Conservation (phyloP, 1,140 invertebrate genomes). For the Drosophila kurseongensis region DNA sequence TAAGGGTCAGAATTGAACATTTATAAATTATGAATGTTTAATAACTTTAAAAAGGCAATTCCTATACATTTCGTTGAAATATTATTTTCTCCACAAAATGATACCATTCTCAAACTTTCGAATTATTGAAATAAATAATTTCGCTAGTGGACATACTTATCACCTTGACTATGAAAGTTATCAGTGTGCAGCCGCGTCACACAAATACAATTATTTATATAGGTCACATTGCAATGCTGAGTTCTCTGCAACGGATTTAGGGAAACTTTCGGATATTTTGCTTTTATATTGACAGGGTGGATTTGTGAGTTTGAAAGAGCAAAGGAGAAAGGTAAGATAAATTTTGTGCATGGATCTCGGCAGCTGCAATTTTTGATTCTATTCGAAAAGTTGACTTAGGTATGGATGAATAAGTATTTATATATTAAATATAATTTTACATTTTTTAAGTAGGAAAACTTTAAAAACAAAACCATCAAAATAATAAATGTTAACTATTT, state of each 20-base stretch:
- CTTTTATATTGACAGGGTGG: conserved; percentile 32
- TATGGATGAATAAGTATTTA: no score
- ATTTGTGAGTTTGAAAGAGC: conserved; percentile 8
- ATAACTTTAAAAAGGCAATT: no score
- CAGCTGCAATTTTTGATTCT: conserved; percentile 21
- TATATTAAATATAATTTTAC: no score
- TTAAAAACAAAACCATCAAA: no score
- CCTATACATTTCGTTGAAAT: no score
- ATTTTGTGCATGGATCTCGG: background rate
- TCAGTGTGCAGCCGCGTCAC: conserved; percentile 1
- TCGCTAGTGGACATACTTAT: conserved; percentile 13
- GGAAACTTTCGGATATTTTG: conserved; percentile 6
- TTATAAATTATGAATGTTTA: no score
- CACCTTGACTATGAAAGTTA: conserved; percentile 19
- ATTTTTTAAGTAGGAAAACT: no score
- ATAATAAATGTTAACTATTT: no score
- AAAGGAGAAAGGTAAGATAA: conserved; percentile 20
- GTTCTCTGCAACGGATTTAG: conserved; percentile 24
- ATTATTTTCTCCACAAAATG: no score
- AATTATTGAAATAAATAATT: background rate
- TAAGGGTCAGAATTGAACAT: no score
- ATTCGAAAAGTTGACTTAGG: background rate
- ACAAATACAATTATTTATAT: conserved; percentile 26
- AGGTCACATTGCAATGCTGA: conserved; percentile 39
- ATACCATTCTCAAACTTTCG: background rate